These are phyloP conservation scores for Channa maculata DNA, from an alignment of 2,113 vertebrate genomes.

Conservation along the genomic window DNA sequence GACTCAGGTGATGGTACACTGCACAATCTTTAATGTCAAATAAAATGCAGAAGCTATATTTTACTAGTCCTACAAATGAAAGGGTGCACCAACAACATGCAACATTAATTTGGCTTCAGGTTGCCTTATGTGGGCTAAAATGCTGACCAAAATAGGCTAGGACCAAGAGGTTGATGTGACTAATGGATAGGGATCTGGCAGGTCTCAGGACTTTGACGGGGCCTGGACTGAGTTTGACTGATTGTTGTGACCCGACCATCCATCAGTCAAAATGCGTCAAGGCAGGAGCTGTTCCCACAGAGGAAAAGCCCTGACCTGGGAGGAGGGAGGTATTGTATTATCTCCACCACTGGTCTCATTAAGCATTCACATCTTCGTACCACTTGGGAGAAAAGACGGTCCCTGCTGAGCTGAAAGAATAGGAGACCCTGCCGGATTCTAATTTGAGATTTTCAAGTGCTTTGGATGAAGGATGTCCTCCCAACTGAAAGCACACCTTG, in stretches of 20 bases:
- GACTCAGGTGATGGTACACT: not conserved
- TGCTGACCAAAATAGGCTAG: slow-evolving; percentile 14
- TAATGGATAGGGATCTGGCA: slow-evolving; percentile 59
- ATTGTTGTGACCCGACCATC: slow-evolving; percentile 60
- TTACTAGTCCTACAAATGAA: not conserved
- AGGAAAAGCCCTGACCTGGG: slow-evolving; percentile 43
- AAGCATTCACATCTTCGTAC: slow-evolving; percentile 41
- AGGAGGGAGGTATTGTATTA: slow-evolving; percentile 7
- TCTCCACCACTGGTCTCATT: slow-evolving; percentile 2
- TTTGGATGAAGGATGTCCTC: slow-evolving; percentile 59
- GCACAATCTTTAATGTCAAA: slow-evolving; percentile 5
- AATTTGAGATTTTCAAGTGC: slow-evolving; percentile 42
- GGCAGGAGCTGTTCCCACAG: slow-evolving; percentile 27
- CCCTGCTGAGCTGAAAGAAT: slow-evolving; percentile 22
- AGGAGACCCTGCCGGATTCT: slow-evolving; percentile 37
- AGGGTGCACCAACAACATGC: not conserved
- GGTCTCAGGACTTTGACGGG: slow-evolving; percentile 60
- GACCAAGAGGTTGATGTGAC: slow-evolving; percentile 57
- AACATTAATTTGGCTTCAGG: not conserved
- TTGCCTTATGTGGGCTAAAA: not conserved
- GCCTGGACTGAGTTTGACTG: slow-evolving; percentile 47
- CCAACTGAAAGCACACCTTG: slow-evolving; percentile 28
- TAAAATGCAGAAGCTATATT: slow-evolving; percentile 16
- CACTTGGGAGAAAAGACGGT: slow-evolving; percentile 5
- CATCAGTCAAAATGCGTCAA: slow-evolving; percentile 59